Evolutionary conservation across 37 sponge, comb jelly and placozoan genomes (phyloP).

Genomic region (Tethya wilhelma): DNA sequence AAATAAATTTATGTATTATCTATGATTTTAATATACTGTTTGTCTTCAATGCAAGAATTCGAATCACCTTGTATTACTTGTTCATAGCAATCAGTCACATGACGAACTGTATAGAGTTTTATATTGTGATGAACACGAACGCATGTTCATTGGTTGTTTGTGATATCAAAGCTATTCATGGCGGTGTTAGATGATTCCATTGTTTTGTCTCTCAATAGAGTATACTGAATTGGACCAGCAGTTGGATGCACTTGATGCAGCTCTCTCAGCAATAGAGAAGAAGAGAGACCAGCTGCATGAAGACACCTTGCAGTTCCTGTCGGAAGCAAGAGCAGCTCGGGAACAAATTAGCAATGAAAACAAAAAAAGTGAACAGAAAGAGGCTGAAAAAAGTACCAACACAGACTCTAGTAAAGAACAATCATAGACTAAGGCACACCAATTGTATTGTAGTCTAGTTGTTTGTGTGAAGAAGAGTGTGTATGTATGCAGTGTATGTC

Average conservation of each 20-base stretch:
- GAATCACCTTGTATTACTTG: too few relatives aligned
- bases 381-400: neutral
- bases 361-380: neutral
- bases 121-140: too few relatives aligned
- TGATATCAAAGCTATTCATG: neutral
- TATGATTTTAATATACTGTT: too few relatives aligned
- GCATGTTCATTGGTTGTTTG: too few relatives aligned
- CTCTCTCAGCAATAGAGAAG: conserved; percentile 13
- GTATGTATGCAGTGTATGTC: too few relatives aligned
- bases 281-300: conserved; percentile 22
- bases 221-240: conserved; percentile 48
- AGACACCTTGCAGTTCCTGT: conserved; percentile 40
- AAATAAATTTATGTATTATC: too few relatives aligned
- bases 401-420: neutral
- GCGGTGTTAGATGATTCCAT: neutral
- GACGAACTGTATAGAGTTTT: too few relatives aligned
- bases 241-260: conserved; percentile 43
- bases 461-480: too few relatives aligned
- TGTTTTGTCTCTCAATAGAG: conserved; percentile 7
- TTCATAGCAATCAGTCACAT: too few relatives aligned
- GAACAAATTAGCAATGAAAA: neutral
- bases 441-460: too few relatives aligned
- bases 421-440: too few relatives aligned
- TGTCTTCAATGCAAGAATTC: too few relatives aligned
- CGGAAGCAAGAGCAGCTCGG: conserved; percentile 40